phyloP scores from a whole-genome alignment of 2,888 invertebrate genomes.

The Bedellia somnulentella region DNA sequence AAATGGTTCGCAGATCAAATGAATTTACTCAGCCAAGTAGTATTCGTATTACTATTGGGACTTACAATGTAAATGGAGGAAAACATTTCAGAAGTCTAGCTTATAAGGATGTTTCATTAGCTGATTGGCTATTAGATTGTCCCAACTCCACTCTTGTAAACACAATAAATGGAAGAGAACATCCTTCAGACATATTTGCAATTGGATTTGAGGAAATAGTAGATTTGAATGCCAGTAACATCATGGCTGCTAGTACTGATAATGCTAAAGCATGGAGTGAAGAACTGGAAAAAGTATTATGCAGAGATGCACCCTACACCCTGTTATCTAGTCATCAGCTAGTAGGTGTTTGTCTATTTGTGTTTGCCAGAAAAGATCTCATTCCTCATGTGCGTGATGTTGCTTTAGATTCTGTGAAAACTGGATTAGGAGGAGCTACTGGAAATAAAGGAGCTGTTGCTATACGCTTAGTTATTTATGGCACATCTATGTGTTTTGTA shows the following conservation, averaged over 20 bases:
- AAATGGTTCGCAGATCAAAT: constrained; percentile 81
- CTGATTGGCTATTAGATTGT: constrained; percentile 90
- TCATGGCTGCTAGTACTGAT: constrained; percentile 89
- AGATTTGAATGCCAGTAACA: constrained; percentile 97
- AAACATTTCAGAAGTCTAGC: constrained; percentile 97
- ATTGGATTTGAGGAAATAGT: constrained; percentile 99
- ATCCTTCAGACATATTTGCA: constrained; percentile 90
- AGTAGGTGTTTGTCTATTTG: constrained; percentile 95
- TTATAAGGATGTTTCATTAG: constrained; percentile 83
- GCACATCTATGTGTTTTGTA: constrained; percentile 95
- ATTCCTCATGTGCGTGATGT: constrained; percentile 90
- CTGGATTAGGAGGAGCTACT: constrained; percentile 96
- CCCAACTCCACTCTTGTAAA: constrained; percentile 57
- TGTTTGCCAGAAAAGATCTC: constrained; percentile 89
- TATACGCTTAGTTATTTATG: constrained; percentile 87
- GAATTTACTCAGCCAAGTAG: constrained; percentile 74
- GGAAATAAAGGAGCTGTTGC: constrained; percentile 96
- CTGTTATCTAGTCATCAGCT: constrained; percentile 91
- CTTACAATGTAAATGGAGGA: constrained; percentile 99
- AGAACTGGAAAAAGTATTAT: constrained; percentile 89
- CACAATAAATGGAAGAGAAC: constrained; percentile 47
- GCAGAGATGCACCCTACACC: constrained; percentile 85
- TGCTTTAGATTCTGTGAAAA: constrained; percentile 94
- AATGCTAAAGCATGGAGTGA: constrained; percentile 95
- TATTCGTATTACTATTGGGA: constrained; percentile 85